phyloP scores from a whole-genome alignment of 2,888 invertebrate species.

The Anagyrus pseudococci region DNA sequence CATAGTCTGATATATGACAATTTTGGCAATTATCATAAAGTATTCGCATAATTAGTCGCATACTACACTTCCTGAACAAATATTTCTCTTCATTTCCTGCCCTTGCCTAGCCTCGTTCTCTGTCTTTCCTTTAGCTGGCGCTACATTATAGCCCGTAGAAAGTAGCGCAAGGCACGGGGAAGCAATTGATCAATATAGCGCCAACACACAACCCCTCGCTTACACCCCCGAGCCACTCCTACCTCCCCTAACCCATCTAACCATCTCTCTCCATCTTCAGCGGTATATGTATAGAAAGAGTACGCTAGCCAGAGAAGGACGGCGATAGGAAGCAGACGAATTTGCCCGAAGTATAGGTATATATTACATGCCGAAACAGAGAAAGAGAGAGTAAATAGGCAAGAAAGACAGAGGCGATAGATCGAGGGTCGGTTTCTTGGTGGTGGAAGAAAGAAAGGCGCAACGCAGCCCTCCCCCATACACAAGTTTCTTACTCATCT shows the following conservation, averaged over 20 bases:
- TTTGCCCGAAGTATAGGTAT: neutral
- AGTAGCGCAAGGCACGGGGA: slow-evolving; percentile 60
- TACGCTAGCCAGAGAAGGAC: slow-evolving; percentile 42
- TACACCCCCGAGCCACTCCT: slow-evolving; percentile 55
- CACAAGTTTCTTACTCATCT: slow-evolving; percentile 64
- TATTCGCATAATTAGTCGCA: too few relatives aligned
- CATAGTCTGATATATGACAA: too few relatives aligned
- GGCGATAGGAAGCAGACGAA: slow-evolving; percentile 15
- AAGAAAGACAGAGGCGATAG: slow-evolving; percentile 26
- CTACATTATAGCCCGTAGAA: slow-evolving; percentile 54
- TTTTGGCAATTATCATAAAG: too few relatives aligned
- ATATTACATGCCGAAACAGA: slow-evolving; percentile 5
- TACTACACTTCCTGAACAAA: too few relatives aligned
- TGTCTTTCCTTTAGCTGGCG: slow-evolving; percentile 36
- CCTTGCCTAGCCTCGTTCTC: neutral
- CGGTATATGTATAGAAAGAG: slow-evolving; percentile 32
- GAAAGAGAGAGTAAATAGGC: slow-evolving; percentile 38
- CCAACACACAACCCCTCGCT: slow-evolving; percentile 54
- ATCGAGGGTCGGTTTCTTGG: neutral
- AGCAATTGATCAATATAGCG: slow-evolving; percentile 63
- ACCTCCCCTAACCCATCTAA: slow-evolving; percentile 32
- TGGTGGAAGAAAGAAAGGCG: slow-evolving; percentile 40
- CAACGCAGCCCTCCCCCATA: slow-evolving; percentile 58
- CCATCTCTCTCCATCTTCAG: slow-evolving; percentile 17
- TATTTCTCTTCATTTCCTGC: too few relatives aligned